These are phyloP conservation scores for Mormyrops boulengeri DNA, from an alignment of 2,797 vertebrate species.

Conservation along the genomic window DNA sequence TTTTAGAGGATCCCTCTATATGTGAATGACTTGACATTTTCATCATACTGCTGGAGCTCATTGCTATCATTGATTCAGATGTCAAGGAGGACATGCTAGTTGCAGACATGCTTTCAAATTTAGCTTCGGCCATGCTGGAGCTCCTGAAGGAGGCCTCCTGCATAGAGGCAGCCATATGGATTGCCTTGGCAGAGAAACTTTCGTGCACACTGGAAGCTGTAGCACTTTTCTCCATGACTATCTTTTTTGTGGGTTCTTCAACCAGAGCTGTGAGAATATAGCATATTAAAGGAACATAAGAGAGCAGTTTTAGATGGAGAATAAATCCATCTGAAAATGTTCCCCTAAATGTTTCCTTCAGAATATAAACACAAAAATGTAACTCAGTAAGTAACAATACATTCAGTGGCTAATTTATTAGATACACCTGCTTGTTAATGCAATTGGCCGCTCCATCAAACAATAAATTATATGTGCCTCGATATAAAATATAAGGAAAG, in stretches of 20 bases:
- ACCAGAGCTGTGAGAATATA: conserved; percentile 80
- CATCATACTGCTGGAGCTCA: conserved; percentile 84
- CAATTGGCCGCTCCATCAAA: background rate
- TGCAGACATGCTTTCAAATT: conserved; percentile 89
- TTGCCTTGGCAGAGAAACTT: conserved; percentile 62
- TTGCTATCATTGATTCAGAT: conserved; percentile 75
- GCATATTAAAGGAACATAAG: conserved; percentile 63
- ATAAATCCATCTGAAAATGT: conserved; percentile 10
- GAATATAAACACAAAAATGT: conserved; percentile 15
- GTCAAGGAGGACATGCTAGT: conserved; percentile 85
- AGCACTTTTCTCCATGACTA: conserved; percentile 76
- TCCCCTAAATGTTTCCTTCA: conserved; percentile 2
- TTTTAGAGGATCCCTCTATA: conserved; percentile 71
- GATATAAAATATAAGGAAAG: background rate
- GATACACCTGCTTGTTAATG: background rate
- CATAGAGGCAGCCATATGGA: conserved; percentile 76
- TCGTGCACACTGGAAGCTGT: conserved; percentile 72
- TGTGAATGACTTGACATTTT: conserved; percentile 79
- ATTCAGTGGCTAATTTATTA: background rate
- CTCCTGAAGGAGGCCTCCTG: conserved; percentile 80
- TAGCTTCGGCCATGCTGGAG: conserved; percentile 75
- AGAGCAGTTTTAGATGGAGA: conserved; percentile 49
- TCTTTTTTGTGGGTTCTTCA: conserved; percentile 85
- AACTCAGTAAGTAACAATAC: background rate
- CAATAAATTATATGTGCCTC: background rate